Percentiles rank a stretch among this genome's conserved stretches.
These are phyloP conservation scores for Acropternis orthonyx DNA, from an alignment of 2,797 vertebrate genomes.

Conservation along the genomic window DNA sequence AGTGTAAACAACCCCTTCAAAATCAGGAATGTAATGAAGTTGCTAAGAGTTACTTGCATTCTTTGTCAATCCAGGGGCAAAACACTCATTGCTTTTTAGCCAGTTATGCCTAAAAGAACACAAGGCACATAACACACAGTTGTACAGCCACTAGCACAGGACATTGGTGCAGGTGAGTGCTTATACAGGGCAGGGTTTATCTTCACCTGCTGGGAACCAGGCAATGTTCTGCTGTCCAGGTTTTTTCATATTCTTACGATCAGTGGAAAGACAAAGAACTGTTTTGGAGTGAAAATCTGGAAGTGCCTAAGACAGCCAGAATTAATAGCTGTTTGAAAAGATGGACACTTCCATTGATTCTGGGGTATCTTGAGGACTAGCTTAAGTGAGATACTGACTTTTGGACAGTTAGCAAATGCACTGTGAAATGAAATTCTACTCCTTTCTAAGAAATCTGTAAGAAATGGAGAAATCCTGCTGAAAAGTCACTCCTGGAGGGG, in stretches of 20 bases:
- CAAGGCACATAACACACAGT: fast-evolving
- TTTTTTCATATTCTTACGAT: background rate
- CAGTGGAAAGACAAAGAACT: background rate
- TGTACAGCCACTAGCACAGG: background rate
- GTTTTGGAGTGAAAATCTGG: background rate
- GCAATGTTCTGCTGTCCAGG: background rate
- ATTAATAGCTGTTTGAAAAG: background rate
- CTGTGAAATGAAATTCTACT: background rate
- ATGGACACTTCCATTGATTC: background rate
- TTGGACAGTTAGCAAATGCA: background rate
- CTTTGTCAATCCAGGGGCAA: background rate
- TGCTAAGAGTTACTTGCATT: background rate
- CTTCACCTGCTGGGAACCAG: background rate
- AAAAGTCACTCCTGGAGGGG: background rate
- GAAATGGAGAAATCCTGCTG: background rate
- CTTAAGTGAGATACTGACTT: background rate
- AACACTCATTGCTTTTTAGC: background rate
- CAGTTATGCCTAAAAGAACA: background rate
- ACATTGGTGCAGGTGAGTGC: background rate
- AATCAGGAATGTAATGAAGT: background rate
- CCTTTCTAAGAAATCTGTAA: background rate
- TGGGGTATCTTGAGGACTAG: background rate
- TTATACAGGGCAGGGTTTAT: background rate
- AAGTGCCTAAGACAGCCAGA: background rate
- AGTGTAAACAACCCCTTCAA: background rate